These are phyloP conservation scores for Amblyopsis rosae DNA, from an alignment of 2,113 vertebrate species.

Conservation along the genomic window DNA sequence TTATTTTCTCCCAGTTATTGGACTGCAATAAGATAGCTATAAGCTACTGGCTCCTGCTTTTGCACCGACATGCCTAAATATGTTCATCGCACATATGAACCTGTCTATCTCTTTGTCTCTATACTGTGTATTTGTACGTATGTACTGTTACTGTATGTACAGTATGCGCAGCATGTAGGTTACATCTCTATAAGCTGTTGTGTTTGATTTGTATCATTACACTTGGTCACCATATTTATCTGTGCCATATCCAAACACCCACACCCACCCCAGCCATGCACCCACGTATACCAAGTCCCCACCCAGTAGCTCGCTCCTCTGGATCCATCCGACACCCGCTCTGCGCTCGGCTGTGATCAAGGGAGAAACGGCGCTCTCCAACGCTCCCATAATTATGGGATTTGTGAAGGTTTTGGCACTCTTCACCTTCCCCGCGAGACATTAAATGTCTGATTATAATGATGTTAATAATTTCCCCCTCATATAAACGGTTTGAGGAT, in stretches of 20 bases:
- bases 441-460: slow-evolving; percentile 57
- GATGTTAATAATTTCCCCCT: slow-evolving; percentile 23
- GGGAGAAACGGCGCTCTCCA: slow-evolving; percentile 46
- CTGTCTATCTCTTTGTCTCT: slow-evolving; percentile 36
- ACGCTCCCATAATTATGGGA: slow-evolving; percentile 53
- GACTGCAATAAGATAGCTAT: not conserved
- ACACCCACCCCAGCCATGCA: slow-evolving; percentile 9
- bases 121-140: not conserved
- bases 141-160: not conserved
- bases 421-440: slow-evolving; percentile 37
- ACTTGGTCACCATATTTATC: slow-evolving; percentile 64
- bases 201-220: slow-evolving; percentile 58
- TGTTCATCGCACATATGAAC: slow-evolving; percentile 50
- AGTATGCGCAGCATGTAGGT: not conserved
- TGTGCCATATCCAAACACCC: slow-evolving; percentile 48
- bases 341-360: slow-evolving; percentile 17
- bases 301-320: slow-evolving; percentile 1
- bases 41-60: slow-evolving; percentile 40
- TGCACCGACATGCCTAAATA: not conserved
- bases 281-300: not conserved
- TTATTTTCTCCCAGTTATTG: no score
- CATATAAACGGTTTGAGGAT: slow-evolving; percentile 32
- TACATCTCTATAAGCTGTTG: not conserved
- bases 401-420: slow-evolving; percentile 36
- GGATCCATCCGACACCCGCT: slow-evolving; percentile 54